Percentiles rank a stretch among this genome's conserved stretches.
Evolutionary conservation across 2,797 vertebrate genomes (phyloP).

Genomic region (Zenarchopterus dispar): DNA sequence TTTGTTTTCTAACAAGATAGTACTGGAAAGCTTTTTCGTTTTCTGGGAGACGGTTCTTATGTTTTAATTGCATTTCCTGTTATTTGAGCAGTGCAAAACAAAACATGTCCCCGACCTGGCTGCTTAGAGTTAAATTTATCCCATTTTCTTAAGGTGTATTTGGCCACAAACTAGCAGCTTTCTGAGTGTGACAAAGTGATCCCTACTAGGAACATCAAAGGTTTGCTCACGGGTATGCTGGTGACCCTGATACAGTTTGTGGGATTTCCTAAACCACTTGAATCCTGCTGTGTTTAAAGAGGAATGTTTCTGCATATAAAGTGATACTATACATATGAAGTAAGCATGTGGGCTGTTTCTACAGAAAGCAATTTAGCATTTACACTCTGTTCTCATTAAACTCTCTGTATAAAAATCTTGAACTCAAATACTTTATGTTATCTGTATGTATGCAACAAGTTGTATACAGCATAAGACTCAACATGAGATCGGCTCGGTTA

Average conservation of each 20-base stretch:
- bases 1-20: not conserved
- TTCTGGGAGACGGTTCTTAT: not conserved
- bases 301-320: no score
- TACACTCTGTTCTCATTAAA: not conserved
- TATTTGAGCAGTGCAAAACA: slow-evolving; percentile 9
- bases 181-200: not conserved
- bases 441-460: not conserved
- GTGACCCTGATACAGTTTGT: not conserved
- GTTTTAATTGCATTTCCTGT: not conserved
- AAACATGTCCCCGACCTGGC: slow-evolving; percentile 8
- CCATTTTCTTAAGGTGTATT: slow-evolving; percentile 21
- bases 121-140: slow-evolving; percentile 15
- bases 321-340: no score
- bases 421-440: no score
- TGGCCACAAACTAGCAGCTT: slow-evolving; percentile 1
- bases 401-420: no score
- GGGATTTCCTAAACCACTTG: no score
- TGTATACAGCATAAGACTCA: not conserved
- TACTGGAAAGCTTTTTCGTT: not conserved
- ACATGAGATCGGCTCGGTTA: no score
- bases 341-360: not conserved
- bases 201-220: not conserved
- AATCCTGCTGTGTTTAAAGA: not conserved
- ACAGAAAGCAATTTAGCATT: not conserved
- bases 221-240: not conserved